Conservation (phyloP, 2,113 vertebrate genomes). For the Rhea pennata region DNA sequence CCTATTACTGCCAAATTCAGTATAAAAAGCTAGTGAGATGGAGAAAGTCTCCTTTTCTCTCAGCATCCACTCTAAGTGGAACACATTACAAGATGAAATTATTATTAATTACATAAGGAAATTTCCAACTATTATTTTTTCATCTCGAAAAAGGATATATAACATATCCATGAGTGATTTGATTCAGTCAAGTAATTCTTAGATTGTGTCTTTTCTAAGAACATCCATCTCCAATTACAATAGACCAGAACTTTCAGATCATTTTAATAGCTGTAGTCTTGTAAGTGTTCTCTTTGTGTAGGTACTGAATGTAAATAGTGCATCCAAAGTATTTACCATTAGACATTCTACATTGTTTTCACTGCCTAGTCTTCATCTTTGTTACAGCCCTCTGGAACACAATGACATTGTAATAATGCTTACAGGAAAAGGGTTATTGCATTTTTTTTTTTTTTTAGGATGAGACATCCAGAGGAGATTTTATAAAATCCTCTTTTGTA, state of each 20-base stretch:
- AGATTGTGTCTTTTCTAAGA: background rate
- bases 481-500: constrained; percentile 65
- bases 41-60: constrained; percentile 10
- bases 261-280: constrained; percentile 28
- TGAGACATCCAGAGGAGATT: constrained; percentile 60
- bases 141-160: background rate
- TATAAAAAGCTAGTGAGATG: constrained; percentile 20
- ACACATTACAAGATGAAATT: constrained; percentile 38
- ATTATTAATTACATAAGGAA: background rate
- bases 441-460: constrained; percentile 48
- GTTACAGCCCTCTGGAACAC: constrained; percentile 63
- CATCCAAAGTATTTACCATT: background rate
- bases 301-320: constrained; percentile 43
- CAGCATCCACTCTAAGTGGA: constrained; percentile 1
- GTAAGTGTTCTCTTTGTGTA: constrained; percentile 49
- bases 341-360: constrained; percentile 29
- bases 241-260: constrained; percentile 19
- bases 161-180: background rate
- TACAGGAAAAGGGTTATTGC: constrained; percentile 66
- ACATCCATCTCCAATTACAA: constrained; percentile 10
- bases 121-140: background rate
- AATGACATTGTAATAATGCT: constrained; percentile 65
- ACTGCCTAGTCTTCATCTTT: constrained; percentile 54
- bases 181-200: background rate
- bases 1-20: constrained; percentile 39